Percentiles rank a stretch among this genome's conserved stretches.
Evolutionary conservation across 2,888 invertebrate genomes (phyloP).

Genomic region (Napeogenes sylphis): DNA sequence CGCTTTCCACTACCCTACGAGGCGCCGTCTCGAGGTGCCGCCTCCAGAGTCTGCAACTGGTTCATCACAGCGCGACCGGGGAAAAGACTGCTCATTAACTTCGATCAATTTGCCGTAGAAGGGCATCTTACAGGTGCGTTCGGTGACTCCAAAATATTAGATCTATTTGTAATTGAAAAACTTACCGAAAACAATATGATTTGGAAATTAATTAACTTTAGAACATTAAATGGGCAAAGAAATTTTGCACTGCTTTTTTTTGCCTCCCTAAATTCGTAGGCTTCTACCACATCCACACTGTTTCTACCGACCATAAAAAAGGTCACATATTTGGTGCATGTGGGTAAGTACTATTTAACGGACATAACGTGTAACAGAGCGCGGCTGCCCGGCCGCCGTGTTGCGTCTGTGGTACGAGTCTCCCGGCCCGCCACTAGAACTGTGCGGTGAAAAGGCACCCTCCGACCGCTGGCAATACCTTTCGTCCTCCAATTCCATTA

Average conservation of each 20-base stretch:
- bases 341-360: too few relatives aligned
- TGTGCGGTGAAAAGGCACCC: slow-evolving; percentile 90
- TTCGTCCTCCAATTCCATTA: slow-evolving; percentile 90
- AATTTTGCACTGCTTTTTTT: too few relatives aligned
- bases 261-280: too few relatives aligned
- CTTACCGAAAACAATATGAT: neutral
- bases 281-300: too few relatives aligned
- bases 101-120: slow-evolving; percentile 95
- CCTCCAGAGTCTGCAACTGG: slow-evolving; percentile 97
- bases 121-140: slow-evolving; percentile 90
- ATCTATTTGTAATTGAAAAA: neutral
- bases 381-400: slow-evolving; percentile 95
- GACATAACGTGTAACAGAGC: slow-evolving; percentile 70
- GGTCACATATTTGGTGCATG: too few relatives aligned
- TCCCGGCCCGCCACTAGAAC: slow-evolving; percentile 88
- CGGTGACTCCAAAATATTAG: neutral
- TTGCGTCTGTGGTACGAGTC: slow-evolving; percentile 92
- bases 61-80: slow-evolving; percentile 91
- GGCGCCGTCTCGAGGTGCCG: slow-evolving; percentile 85
- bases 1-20: slow-evolving; percentile 94
- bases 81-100: slow-evolving; percentile 92
- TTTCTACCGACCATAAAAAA: too few relatives aligned
- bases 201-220: too few relatives aligned
- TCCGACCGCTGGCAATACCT: slow-evolving; percentile 89
- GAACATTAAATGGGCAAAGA: too few relatives aligned